A percentile compares a stretch with the other conserved stretches of the same genome.
Conservation (phyloP, 2,113 vertebrate genomes). For the Mustela nigripes region DNA sequence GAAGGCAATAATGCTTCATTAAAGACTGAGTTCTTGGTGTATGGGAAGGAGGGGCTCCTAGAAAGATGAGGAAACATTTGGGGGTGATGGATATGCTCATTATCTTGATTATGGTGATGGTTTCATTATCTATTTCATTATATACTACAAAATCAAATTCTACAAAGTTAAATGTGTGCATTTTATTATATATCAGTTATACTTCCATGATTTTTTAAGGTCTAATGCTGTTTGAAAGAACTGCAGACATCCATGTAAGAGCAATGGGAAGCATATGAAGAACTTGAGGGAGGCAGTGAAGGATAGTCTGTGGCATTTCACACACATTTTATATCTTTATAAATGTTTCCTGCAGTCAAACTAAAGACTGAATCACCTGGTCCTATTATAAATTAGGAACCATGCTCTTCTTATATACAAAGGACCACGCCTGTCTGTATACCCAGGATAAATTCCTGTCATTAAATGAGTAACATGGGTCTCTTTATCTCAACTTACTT, state of each 20-base stretch:
- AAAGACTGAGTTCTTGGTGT: neutral
- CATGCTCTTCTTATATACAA: neutral
- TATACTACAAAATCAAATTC: neutral
- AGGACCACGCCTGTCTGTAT: neutral
- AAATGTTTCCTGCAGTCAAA: neutral
- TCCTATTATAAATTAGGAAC: neutral
- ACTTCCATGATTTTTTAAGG: neutral
- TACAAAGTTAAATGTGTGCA: neutral
- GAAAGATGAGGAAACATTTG: neutral
- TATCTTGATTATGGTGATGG: neutral
- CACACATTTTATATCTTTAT: neutral
- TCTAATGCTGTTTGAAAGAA: neutral
- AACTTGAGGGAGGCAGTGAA: neutral
- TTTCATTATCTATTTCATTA: neutral
- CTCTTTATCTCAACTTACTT: neutral
- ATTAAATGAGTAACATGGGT: neutral
- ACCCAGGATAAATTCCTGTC: neutral
- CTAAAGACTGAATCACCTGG: neutral
- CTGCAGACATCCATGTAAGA: neutral
- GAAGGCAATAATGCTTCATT: neutral
- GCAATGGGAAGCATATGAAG: neutral
- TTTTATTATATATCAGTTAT: neutral
- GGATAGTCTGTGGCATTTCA: neutral
- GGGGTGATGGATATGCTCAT: neutral
- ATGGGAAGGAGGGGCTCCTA: fast-evolving